These are phyloP conservation scores for Tolypeutes matacus DNA, from an alignment of 2,797 vertebrate genomes.

Conservation along the genomic window DNA sequence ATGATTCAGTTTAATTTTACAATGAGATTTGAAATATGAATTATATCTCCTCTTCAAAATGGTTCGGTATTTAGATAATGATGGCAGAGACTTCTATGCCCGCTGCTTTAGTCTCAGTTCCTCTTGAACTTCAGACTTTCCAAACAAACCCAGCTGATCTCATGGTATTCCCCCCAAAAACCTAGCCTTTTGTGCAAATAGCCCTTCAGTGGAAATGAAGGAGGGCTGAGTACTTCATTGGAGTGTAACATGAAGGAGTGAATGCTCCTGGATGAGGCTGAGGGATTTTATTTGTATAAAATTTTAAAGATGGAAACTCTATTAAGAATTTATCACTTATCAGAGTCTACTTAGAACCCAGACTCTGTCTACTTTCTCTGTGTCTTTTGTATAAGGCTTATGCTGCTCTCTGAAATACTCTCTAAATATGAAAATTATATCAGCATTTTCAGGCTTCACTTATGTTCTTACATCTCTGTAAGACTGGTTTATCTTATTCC, in stretches of 20 bases:
- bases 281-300: too few relatives aligned
- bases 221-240: too few relatives aligned
- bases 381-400: rapidly evolving
- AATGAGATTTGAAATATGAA: not conserved
- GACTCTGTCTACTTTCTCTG: rapidly evolving
- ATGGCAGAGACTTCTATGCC: not conserved
- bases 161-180: too few relatives aligned
- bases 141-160: too few relatives aligned
- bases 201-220: too few relatives aligned
- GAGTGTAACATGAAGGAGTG: too few relatives aligned
- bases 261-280: too few relatives aligned
- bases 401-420: rapidly evolving
- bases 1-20: not conserved
- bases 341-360: not conserved
- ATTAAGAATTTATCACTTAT: not conserved
- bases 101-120: too few relatives aligned
- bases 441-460: not conserved
- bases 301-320: not conserved
- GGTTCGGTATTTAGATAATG: not conserved
- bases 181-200: too few relatives aligned
- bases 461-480: not conserved
- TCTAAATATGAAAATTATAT: not conserved
- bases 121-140: too few relatives aligned
- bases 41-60: not conserved
- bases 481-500: not conserved